These are phyloP conservation scores for Hoplias malabaricus DNA, from an alignment of 2,113 vertebrate species.

Conservation along the genomic window DNA sequence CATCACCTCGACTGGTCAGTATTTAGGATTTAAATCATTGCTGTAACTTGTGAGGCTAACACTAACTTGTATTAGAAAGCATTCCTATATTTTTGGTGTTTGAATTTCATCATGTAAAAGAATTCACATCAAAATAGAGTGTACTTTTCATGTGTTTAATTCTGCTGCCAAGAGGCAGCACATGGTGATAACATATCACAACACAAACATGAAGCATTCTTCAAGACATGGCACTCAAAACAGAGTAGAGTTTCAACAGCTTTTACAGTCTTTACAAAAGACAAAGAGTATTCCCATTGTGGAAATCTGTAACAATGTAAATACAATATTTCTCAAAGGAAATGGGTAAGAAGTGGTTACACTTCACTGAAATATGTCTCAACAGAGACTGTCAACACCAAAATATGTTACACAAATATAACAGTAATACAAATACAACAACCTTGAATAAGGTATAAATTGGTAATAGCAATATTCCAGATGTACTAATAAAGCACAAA, in stretches of 20 bases:
- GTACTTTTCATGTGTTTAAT: background rate
- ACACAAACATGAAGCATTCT: background rate
- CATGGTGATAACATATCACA: background rate
- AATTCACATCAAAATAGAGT: background rate
- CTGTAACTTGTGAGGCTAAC: background rate
- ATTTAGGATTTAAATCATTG: background rate
- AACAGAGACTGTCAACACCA: background rate
- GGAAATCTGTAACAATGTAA: background rate
- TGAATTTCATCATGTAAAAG: background rate
- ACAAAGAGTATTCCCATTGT: background rate
- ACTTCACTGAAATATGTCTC: background rate
- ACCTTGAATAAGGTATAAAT: background rate
- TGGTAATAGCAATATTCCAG: background rate
- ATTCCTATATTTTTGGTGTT: background rate
- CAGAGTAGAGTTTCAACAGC: background rate
- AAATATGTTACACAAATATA: background rate
- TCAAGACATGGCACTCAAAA: conserved; percentile 4
- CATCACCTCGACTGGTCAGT: background rate
- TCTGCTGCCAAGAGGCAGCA: background rate
- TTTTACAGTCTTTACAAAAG: background rate
- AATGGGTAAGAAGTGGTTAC: background rate
- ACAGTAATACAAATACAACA: background rate
- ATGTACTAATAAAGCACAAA: background rate
- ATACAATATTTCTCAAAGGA: background rate
- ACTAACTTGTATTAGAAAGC: background rate